Conservation (phyloP, 2,888 invertebrate species). For the Lomographa bimaculata region DNA sequence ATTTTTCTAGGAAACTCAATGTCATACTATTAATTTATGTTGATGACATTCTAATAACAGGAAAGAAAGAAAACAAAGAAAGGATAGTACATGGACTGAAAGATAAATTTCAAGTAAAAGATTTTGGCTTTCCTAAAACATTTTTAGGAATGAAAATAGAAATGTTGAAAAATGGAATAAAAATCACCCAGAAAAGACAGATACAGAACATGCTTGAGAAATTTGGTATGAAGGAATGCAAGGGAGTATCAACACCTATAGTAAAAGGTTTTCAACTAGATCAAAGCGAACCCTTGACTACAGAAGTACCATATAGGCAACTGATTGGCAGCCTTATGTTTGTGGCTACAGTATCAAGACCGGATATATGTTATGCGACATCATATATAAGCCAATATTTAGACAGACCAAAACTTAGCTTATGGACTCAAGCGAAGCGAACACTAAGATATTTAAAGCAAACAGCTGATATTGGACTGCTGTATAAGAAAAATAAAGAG, state of each 20-base stretch:
- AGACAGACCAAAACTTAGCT: conserved; percentile 8
- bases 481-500: not conserved
- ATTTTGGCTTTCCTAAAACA: conserved; percentile 10
- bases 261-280: too few relatives aligned
- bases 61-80: conserved; percentile 5
- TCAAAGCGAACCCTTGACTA: too few relatives aligned
- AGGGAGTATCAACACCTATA: too few relatives aligned
- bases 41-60: too few relatives aligned
- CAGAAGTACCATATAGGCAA: not conserved
- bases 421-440: conserved; percentile 12
- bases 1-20: too few relatives aligned
- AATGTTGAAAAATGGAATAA: conserved; percentile 5
- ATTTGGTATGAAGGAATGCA: conserved; percentile 17
- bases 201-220: conserved; percentile 17
- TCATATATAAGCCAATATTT: conserved; percentile 4
- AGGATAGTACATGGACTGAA: conserved; percentile 1
- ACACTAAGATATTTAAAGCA: conserved; percentile 11
- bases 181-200: conserved; percentile 15
- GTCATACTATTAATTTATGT: too few relatives aligned
- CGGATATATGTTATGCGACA: not conserved
- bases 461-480: conserved; percentile 5
- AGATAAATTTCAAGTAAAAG: conserved; percentile 16
- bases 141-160: conserved; percentile 21
- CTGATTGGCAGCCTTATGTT: not conserved
- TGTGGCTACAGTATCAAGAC: not conserved